Percentiles rank a stretch among this genome's conserved stretches.
Conservation (phyloP, 92 coral and sea anemone species). For the Pocillopora meandrina region DNA sequence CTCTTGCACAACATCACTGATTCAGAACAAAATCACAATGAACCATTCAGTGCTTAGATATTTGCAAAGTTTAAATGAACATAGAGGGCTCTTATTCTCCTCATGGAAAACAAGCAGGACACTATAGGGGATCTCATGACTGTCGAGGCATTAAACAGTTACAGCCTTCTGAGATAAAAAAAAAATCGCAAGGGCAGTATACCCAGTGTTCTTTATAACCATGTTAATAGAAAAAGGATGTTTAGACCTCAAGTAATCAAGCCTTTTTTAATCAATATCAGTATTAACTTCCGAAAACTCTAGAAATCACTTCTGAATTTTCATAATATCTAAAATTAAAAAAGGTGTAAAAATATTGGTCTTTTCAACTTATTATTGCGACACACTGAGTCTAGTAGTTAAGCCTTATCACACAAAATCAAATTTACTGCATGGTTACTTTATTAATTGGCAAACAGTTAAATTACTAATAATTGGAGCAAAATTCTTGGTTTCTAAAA, state of each 20-base stretch:
- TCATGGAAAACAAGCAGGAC: not conserved
- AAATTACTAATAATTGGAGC: too few species aligned
- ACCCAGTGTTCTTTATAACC: not conserved
- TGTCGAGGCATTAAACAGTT: not conserved
- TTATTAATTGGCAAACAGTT: not conserved
- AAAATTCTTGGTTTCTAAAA: not conserved
- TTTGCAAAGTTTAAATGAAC: not conserved
- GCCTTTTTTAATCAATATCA: slow-evolving; percentile 22
- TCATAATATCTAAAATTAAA: slow-evolving; percentile 16
- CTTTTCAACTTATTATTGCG: not conserved
- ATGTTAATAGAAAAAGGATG: not conserved
- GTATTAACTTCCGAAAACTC: slow-evolving; percentile 14
- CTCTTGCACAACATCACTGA: not conserved
- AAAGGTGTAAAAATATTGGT: slow-evolving; percentile 11
- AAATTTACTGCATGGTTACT: not conserved
- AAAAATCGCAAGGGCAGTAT: not conserved
- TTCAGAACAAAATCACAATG: not conserved
- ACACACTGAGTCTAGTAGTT: not conserved
- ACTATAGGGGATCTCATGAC: not conserved
- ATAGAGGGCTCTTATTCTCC: not conserved
- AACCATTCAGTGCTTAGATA: not conserved
- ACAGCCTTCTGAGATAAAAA: not conserved
- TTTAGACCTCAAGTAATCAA: not conserved
- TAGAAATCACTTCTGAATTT: slow-evolving; percentile 1
- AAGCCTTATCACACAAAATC: not conserved